Evolutionary conservation across 1,140 invertebrate species (phyloP).

Genomic region (Ridgeia piscesae): DNA sequence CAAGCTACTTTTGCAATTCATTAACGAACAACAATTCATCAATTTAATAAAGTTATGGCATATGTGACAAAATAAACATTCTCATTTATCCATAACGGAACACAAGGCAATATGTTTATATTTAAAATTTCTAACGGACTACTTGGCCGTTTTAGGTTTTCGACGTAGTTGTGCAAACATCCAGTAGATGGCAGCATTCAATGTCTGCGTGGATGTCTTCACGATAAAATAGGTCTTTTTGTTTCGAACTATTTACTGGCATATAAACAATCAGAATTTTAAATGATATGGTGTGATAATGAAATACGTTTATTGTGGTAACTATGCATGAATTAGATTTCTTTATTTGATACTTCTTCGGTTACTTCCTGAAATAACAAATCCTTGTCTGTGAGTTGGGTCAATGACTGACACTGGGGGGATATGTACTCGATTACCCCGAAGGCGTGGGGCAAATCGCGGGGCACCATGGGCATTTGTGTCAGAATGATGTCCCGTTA

Average conservation of each 20-base stretch:
- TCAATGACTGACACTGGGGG: too few relatives aligned
- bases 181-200: background rate
- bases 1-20: background rate
- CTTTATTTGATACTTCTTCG: background rate
- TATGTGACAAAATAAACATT: background rate
- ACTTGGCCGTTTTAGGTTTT: background rate
- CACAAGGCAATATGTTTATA: background rate
- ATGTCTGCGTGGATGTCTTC: background rate
- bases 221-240: background rate
- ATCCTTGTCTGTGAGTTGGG: too few relatives aligned
- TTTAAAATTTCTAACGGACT: background rate
- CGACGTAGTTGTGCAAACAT: background rate
- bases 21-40: background rate
- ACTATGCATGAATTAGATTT: background rate
- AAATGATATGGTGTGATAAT: background rate
- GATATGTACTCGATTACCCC: too few relatives aligned
- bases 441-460: too few relatives aligned
- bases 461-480: too few relatives aligned
- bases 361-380: too few relatives aligned
- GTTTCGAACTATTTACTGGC: background rate
- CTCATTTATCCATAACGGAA: background rate
- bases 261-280: background rate
- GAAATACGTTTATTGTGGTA: background rate
- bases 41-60: background rate
- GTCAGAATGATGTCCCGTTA: too few relatives aligned